Percentiles rank a stretch among this genome's conserved stretches.
Evolutionary conservation across 2,888 invertebrate genomes (phyloP).

Genomic region (Auanema freiburgensis): DNA sequence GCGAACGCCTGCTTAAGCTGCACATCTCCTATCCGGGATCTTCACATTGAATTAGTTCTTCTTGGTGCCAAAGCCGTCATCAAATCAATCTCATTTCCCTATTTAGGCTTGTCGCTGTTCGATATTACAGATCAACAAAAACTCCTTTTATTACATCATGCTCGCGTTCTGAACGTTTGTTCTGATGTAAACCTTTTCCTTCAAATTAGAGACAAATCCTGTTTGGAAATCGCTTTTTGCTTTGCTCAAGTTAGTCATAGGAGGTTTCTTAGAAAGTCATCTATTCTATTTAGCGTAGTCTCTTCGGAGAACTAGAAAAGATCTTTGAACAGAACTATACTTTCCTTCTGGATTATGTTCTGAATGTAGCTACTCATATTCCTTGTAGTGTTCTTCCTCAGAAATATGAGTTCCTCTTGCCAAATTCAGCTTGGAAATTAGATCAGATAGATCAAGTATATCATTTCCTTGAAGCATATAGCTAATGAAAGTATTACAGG

Average conservation of each 20-base stretch:
- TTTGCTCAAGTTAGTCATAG: conserved; percentile 35
- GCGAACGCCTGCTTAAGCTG: conserved; percentile 32
- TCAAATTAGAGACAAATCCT: conserved; percentile 26
- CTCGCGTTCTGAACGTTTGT: conserved; percentile 30
- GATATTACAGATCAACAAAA: conserved; percentile 20
- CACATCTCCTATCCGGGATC: conserved; percentile 24
- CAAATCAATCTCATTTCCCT: neutral
- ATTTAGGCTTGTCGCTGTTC: conserved; percentile 13
- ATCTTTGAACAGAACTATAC: neutral
- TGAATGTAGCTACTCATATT: neutral
- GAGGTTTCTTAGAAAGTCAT: neutral
- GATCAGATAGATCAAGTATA: too few relatives aligned
- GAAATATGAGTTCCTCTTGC: too few relatives aligned
- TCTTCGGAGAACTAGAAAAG: neutral
- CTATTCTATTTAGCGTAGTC: neutral
- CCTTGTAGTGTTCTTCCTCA: too few relatives aligned
- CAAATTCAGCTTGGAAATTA: too few relatives aligned
- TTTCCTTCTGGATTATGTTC: neutral
- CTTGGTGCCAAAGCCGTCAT: neutral
- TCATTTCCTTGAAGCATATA: too few relatives aligned
- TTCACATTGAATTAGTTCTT: conserved; percentile 19
- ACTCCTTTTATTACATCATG: conserved; percentile 30
- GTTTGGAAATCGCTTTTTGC: conserved; percentile 29
- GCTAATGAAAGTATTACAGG: too few relatives aligned
- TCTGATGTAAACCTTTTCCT: conserved; percentile 35